These are phyloP conservation scores for Manis pentadactyla DNA, from an alignment of 2,797 vertebrate species.

Conservation along the genomic window DNA sequence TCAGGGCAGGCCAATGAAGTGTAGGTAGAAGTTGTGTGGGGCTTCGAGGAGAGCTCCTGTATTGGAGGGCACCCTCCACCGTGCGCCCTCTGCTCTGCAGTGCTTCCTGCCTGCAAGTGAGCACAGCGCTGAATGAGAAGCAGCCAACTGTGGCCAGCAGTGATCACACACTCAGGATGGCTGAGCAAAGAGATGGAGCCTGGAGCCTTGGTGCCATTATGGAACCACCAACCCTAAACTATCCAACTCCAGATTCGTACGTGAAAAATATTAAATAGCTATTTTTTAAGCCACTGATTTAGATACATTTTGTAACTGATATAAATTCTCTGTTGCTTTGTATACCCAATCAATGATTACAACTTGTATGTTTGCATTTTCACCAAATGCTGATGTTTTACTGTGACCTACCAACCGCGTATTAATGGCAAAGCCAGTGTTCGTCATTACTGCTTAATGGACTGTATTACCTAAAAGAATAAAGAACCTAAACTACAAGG, in stretches of 20 bases:
- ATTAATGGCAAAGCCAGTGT: background rate
- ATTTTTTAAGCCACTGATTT: conserved; percentile 5
- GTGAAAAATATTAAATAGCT: background rate
- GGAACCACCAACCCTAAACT: background rate
- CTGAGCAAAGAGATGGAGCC: background rate
- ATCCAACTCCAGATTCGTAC: background rate
- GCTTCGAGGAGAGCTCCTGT: background rate
- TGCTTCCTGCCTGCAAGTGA: background rate
- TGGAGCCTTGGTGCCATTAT: background rate
- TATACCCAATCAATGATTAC: background rate
- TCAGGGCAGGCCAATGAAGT: background rate
- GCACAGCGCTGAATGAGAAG: background rate
- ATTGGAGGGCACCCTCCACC: background rate
- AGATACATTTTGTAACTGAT: background rate
- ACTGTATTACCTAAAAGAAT: background rate
- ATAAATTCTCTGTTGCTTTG: background rate
- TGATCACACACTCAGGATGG: background rate
- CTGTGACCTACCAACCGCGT: background rate
- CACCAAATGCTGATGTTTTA: conserved; percentile 35
- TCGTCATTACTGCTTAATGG: background rate
- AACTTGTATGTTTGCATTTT: conserved; percentile 8
- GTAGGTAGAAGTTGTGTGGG: background rate
- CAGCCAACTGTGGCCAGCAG: background rate
- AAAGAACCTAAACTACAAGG: background rate
- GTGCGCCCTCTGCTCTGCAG: background rate